phyloP scores from a whole-genome alignment of 2,888 invertebrate species.

The Drosophila koepferae region DNA sequence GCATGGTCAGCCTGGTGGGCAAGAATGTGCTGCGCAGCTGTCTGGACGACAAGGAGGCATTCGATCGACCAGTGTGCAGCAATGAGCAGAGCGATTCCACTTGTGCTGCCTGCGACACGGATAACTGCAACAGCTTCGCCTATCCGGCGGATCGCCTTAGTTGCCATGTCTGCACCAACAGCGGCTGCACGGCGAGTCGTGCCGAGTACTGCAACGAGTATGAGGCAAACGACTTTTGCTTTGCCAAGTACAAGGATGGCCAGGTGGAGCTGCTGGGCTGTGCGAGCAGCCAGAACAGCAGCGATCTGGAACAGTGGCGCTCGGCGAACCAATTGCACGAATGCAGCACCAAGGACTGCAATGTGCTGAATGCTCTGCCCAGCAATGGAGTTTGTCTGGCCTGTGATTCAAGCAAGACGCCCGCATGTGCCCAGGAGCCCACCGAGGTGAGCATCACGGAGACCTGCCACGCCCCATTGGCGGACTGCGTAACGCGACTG shows the following conservation, averaged over 20 bases:
- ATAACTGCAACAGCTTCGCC: constrained; percentile 69
- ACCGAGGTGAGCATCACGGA: constrained; percentile 31
- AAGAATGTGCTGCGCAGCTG: constrained; percentile 78
- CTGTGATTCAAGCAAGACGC: constrained; percentile 77
- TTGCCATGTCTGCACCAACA: constrained; percentile 74
- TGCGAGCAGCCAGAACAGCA: constrained; percentile 66
- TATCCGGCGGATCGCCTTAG: constrained; percentile 75
- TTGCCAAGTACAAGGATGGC: constrained; percentile 73
- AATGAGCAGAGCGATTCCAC: constrained; percentile 44
- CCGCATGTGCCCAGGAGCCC: constrained; percentile 79
- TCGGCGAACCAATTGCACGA: constrained; percentile 64
- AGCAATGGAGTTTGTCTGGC: constrained; percentile 59
- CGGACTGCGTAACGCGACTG: constrained; percentile 67
- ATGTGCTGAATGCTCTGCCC: constrained; percentile 67
- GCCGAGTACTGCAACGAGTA: constrained; percentile 67
- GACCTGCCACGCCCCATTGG: constrained; percentile 62
- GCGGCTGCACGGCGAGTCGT: constrained; percentile 55
- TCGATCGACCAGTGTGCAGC: constrained; percentile 64
- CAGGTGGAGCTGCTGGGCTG: constrained; percentile 73
- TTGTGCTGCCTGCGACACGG: constrained; percentile 59
- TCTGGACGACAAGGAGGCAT: constrained; percentile 80
- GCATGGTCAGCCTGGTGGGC: constrained; percentile 72
- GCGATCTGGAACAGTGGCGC: constrained; percentile 70
- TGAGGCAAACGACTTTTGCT: constrained; percentile 71
- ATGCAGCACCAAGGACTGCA: constrained; percentile 73